Base-by-base conservation (phyloP, 2,888 invertebrate species). In the Pterobdella sp. region DNA sequence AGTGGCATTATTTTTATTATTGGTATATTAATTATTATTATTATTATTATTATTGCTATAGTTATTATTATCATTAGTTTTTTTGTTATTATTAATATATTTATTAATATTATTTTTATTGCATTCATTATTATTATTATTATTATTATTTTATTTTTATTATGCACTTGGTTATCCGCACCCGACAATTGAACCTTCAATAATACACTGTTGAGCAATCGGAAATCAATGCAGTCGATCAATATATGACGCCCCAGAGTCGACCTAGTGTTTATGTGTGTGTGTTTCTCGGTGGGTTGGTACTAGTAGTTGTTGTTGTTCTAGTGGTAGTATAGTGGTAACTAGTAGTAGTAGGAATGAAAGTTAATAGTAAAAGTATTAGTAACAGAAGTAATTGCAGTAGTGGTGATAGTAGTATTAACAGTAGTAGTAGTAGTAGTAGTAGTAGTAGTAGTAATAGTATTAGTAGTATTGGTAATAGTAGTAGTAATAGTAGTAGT, bases 361-460 rank as follows among this genome's bases (percentile, higher is more conserved):
- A 7, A 29, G 31, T n/a, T 63, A 29, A 10, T 63, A 63, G 63
- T 63, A 31, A 26, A 14, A 63, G 63, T 26, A 63, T 10, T 63
- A 31, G 63, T 31, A 63, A n/a, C n/a, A 63, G 63, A 14, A 63
- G 63, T 63, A 63, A n/a, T n/a, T 14, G 31, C n/a, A 63, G 31
- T 31, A 63, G 63, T 26, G 7, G 63, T 26, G 7, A 26, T 63
- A 63, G 63, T 63, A 63, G 63, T 63, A 63, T 10, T 63, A 63
- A 26, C n/a, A 63, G 63, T 63, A 63, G 63, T 63, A 63, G 63
- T 63, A 63, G 63, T 63, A 63, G 63, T 63, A 63, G 63, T 63
- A 63, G 63, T 63, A 63, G 63, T 63, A 63, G 63, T 14, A 63
- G 63, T 26, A 63, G 63, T 26, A 63, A 26, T 31, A 63, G 63